phyloP scores from a whole-genome alignment of 2,888 invertebrate species.

The Nymphalis c-album region DNA sequence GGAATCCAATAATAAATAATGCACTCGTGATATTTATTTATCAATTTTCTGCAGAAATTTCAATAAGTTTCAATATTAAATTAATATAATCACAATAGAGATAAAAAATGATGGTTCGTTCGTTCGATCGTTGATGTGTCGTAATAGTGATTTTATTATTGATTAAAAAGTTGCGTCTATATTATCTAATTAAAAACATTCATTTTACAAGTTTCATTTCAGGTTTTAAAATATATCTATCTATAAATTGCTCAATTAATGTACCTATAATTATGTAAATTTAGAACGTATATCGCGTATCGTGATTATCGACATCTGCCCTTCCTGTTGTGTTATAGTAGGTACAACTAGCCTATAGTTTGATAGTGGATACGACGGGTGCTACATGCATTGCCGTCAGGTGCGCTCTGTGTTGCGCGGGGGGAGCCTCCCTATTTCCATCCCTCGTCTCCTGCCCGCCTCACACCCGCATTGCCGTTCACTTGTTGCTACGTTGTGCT shows the following conservation, averaged over 20 bases:
- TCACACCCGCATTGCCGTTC: conserved; percentile 70
- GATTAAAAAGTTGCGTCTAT: no score
- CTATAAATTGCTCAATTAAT: background rate
- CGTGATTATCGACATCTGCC: conserved; percentile 68
- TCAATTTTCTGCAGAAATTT: background rate
- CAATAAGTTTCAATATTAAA: background rate
- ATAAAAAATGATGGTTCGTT: background rate
- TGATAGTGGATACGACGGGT: conserved; percentile 52
- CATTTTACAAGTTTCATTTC: background rate
- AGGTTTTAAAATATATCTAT: background rate
- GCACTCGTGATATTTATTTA: conserved; percentile 1
- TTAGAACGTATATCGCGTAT: conserved; percentile 30
- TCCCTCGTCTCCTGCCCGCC: conserved; percentile 49
- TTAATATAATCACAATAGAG: background rate
- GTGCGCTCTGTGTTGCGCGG: conserved; percentile 60
- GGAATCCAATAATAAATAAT: background rate
- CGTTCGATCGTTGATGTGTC: background rate
- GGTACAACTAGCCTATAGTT: conserved; percentile 43
- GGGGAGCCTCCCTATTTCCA: conserved; percentile 51
- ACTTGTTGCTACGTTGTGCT: conserved; percentile 78
- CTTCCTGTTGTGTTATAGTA: conserved; percentile 57
- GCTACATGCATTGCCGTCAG: conserved; percentile 62
- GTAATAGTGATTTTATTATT: background rate
- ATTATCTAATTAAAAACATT: no score
- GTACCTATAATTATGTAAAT: background rate